phyloP scores from a whole-genome alignment of 2,888 invertebrate species.

The Sisyra terminalis region DNA sequence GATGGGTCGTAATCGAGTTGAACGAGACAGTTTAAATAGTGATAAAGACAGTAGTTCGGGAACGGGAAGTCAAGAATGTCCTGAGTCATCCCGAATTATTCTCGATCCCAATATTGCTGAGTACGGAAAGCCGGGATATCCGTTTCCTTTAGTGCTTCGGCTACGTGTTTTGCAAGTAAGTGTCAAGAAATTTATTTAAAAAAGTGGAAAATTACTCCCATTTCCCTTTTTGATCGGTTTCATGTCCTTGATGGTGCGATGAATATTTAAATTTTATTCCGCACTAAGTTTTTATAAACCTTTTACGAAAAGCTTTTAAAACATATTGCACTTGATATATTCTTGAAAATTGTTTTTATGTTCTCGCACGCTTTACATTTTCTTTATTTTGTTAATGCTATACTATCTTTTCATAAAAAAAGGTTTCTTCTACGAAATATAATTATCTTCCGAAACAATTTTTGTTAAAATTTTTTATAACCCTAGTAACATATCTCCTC shows the following conservation, averaged over 20 bases:
- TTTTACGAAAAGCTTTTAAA: not conserved
- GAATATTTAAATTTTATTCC: not conserved
- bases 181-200: not conserved
- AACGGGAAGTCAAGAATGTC: conserved; percentile 4
- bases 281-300: not conserved
- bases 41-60: conserved; percentile 6
- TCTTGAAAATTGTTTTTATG: not conserved
- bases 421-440: too few relatives aligned
- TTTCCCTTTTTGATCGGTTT: not conserved
- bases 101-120: conserved; percentile 2
- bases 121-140: conserved; percentile 7
- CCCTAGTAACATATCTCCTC: too few relatives aligned
- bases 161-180: conserved; percentile 7
- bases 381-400: too few relatives aligned
- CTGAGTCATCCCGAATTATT: conserved; percentile 4
- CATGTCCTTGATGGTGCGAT: not conserved
- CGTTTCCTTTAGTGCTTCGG: conserved; percentile 6
- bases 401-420: too few relatives aligned
- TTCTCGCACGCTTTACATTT: too few relatives aligned
- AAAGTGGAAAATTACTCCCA: not conserved
- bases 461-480: too few relatives aligned
- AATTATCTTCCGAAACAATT: too few relatives aligned
- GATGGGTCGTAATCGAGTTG: too few relatives aligned
- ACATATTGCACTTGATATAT: not conserved
- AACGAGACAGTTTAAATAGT: not conserved